Evolutionary conservation across 2,888 invertebrate genomes (phyloP).

Genomic region (Galerucella nymphaeae): DNA sequence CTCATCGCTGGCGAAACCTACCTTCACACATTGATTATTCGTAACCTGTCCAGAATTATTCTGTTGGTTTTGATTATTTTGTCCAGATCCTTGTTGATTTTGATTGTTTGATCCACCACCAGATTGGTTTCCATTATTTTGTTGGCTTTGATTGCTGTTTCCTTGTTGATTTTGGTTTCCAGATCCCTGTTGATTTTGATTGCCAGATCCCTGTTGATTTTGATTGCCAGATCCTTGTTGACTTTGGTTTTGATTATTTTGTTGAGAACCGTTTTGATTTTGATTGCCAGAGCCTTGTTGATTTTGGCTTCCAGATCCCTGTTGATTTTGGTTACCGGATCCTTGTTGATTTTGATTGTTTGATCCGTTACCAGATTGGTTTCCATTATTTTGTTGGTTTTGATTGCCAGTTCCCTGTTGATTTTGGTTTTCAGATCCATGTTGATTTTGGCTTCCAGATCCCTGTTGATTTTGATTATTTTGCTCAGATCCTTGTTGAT

Average conservation of each 20-base stretch:
- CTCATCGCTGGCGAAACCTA: conserved; percentile 78
- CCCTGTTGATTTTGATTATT: conserved; percentile 31
- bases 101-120: conserved; percentile 20
- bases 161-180: conserved; percentile 31
- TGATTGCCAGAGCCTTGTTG: conserved; percentile 32
- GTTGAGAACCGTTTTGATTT: too few relatives aligned
- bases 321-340: conserved; percentile 27
- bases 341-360: conserved; percentile 35
- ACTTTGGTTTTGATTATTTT: conserved; percentile 29
- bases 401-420: conserved; percentile 27
- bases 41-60: conserved; percentile 26
- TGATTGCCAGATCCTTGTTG: conserved; percentile 31
- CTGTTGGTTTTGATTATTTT: conserved; percentile 22
- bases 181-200: conserved; percentile 23
- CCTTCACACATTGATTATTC: conserved; percentile 51
- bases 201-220: conserved; percentile 27
- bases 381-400: conserved; percentile 28
- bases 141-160: neutral
- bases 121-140: too few relatives aligned
- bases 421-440: conserved; percentile 22
- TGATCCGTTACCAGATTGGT: conserved; percentile 7
- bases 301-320: conserved; percentile 11
- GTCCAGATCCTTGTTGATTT: conserved; percentile 19
- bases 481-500: conserved; percentile 32
- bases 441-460: conserved; percentile 18